Conservation (phyloP, 1,140 invertebrate genomes). For the Drosophila parabipectinata region DNA sequence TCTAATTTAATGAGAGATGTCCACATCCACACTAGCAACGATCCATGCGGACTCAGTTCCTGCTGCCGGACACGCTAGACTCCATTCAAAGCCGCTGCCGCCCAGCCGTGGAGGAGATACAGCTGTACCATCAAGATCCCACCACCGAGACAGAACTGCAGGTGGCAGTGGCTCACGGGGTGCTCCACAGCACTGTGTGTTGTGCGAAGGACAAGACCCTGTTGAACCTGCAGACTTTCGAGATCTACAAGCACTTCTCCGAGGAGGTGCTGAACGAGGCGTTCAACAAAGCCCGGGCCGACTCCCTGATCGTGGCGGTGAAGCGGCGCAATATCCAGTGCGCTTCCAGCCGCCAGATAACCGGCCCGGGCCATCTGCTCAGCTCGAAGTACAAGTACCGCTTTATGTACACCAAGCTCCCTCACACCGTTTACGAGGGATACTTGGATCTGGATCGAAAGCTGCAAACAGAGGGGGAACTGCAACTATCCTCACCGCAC, state of each 20-base stretch:
- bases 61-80: constrained; percentile 63
- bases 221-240: constrained; percentile 88
- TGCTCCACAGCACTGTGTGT: constrained; percentile 87
- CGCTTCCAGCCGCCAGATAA: constrained; percentile 45
- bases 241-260: constrained; percentile 89
- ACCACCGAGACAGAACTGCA: constrained; percentile 85
- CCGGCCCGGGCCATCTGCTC: constrained; percentile 67
- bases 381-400: constrained; percentile 74
- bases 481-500: constrained; percentile 63
- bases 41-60: constrained; percentile 44
- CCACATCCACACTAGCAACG: constrained; percentile 10
- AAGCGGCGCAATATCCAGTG: constrained; percentile 68
- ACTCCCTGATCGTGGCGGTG: constrained; percentile 85
- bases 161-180: constrained; percentile 84
- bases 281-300: constrained; percentile 86
- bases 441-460: constrained; percentile 49
- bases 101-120: constrained; percentile 44
- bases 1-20: not conserved
- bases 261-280: constrained; percentile 86
- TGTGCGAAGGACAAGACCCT: constrained; percentile 86
- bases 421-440: constrained; percentile 54
- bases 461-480: constrained; percentile 5
- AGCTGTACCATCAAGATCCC: constrained; percentile 82
- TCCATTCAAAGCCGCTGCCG: constrained; percentile 55
- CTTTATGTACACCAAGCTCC: constrained; percentile 60